A percentile compares a stretch with the other conserved stretches of the same genome.
Evolutionary conservation across 2,888 invertebrate species (phyloP).

Genomic region (Seira musarum): DNA sequence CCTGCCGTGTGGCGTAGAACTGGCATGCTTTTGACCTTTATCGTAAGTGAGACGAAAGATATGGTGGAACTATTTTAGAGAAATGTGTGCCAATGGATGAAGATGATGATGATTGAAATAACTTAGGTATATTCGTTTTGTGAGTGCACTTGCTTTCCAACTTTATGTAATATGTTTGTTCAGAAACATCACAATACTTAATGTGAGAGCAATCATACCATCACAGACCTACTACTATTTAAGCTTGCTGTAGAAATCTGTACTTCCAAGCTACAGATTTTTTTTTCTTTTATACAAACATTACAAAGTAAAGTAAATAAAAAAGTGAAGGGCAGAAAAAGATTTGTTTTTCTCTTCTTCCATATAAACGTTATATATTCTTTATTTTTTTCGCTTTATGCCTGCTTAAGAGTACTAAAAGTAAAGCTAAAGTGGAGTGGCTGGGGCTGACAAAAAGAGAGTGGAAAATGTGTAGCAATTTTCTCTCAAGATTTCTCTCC

Average conservation of each 20-base stretch:
- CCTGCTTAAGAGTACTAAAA: slow-evolving; percentile 16
- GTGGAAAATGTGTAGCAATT: neutral
- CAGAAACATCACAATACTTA: neutral
- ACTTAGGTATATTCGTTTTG: neutral
- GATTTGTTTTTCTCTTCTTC: neutral
- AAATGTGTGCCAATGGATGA: too few species aligned
- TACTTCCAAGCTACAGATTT: neutral
- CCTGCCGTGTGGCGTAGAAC: too few species aligned
- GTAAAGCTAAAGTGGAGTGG: neutral
- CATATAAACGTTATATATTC: neutral
- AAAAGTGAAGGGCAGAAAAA: slow-evolving; percentile 6
- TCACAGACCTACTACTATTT: neutral
- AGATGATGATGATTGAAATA: too few species aligned
- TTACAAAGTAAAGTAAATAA: neutral
- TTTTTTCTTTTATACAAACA: slow-evolving; percentile 2
- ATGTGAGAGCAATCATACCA: neutral
- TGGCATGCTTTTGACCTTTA: too few species aligned
- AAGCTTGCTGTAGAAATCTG: neutral
- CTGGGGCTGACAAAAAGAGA: neutral
- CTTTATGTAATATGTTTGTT: too few species aligned
- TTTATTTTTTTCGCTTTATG: neutral
- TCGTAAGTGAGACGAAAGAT: too few species aligned
- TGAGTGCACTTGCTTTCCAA: neutral
- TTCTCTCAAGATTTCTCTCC: neutral
- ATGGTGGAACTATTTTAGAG: too few species aligned